A percentile compares a stretch with the other conserved stretches of the same genome.
These are phyloP conservation scores for Drosophila heteroneura DNA, from an alignment of 2,888 invertebrate genomes.

Conservation along the genomic window DNA sequence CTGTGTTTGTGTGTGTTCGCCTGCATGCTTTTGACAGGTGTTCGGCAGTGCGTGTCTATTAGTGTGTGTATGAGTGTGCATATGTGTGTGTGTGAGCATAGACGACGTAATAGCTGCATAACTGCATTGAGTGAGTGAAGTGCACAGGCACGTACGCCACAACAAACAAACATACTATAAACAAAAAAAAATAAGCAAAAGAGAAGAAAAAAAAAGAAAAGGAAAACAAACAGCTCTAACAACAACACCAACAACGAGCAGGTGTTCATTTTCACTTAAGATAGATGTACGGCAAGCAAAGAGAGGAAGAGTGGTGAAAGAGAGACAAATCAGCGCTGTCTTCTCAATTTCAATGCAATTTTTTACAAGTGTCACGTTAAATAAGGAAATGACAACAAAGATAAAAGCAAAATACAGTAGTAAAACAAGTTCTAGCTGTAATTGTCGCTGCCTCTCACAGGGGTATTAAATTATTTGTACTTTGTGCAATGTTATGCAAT, in stretches of 20 bases:
- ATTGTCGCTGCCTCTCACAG: constrained; percentile 23
- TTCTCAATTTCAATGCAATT: constrained; percentile 80
- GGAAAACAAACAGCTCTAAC: constrained; percentile 28
- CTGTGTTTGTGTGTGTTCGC: constrained; percentile 9
- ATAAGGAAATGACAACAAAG: constrained; percentile 77
- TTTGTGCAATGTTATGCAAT: constrained; percentile 49
- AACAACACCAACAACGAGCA: constrained; percentile 59
- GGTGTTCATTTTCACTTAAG: constrained; percentile 73
- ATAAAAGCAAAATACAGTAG: constrained; percentile 10
- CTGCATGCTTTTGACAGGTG: constrained; percentile 70
- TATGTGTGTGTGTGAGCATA: constrained; percentile 50
- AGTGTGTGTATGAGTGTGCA: constrained; percentile 19
- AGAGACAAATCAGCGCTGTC: constrained; percentile 46
- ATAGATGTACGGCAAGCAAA: constrained; percentile 1
- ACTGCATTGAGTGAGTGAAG: constrained; percentile 65
- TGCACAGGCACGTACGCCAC: constrained; percentile 74
- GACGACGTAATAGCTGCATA: constrained; percentile 78
- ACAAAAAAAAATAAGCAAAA: constrained; percentile 18
- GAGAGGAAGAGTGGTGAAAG: constrained; percentile 15
- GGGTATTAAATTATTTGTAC: constrained; percentile 32
- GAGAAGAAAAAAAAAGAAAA: constrained; percentile 5
- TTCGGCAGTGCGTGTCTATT: constrained; percentile 68
- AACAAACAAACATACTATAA: constrained; percentile 26
- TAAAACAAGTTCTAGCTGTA: constrained; percentile 51
- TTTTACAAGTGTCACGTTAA: constrained; percentile 75